Conservation (phyloP, 2,797 vertebrate species). For the Cirrhinus mrigala region DNA sequence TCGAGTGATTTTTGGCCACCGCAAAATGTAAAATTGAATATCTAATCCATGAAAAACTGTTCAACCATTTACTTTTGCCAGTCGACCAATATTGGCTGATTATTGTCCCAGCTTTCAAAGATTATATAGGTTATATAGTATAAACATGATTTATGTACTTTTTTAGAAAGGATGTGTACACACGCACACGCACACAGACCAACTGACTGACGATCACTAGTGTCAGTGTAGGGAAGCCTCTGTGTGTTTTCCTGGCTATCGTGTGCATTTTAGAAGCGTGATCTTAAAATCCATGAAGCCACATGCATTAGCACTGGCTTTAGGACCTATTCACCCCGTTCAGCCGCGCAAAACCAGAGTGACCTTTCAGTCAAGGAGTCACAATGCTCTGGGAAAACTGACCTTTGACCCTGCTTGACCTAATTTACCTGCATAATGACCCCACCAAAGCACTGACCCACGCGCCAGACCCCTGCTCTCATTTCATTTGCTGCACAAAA, state of each 20-base stretch:
- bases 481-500: conserved; percentile 65
- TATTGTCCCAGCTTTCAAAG: background rate
- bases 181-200: no score
- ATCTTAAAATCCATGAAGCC: conserved; percentile 5
- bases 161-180: background rate
- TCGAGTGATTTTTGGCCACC: background rate
- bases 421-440: conserved; percentile 77
- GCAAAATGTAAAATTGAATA: background rate
- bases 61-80: background rate
- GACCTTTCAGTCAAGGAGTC: conserved; percentile 69
- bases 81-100: background rate
- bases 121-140: background rate
- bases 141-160: background rate
- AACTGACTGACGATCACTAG: background rate
- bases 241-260: background rate
- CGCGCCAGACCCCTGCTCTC: conserved; percentile 64
- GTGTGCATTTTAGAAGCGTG: background rate
- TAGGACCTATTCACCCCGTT: conserved; percentile 47
- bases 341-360: conserved; percentile 61
- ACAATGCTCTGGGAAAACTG: conserved; percentile 66
- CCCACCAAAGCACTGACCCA: conserved; percentile 67
- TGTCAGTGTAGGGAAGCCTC: background rate
- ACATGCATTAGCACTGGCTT: conserved; percentile 39
- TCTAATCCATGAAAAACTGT: background rate
- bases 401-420: conserved; percentile 77